phyloP scores from a whole-genome alignment of 2,113 vertebrate species.

The Macroglossus sobrinus region DNA sequence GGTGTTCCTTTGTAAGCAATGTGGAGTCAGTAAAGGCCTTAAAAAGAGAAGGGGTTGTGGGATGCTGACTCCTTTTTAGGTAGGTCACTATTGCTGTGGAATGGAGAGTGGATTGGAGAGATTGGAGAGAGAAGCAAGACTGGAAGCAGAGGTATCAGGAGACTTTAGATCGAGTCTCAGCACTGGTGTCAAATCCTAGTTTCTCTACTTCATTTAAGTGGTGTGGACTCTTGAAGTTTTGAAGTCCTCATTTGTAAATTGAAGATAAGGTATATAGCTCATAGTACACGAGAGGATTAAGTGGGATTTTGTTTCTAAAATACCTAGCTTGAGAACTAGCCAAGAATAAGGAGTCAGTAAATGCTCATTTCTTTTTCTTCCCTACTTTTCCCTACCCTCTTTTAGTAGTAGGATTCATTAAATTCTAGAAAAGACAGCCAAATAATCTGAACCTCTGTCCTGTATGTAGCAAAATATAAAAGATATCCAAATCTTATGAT shows the following conservation, averaged over 20 bases:
- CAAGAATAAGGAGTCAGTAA: constrained; percentile 6
- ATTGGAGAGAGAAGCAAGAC: not conserved
- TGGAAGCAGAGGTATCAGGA: not conserved
- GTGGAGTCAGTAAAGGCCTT: not conserved
- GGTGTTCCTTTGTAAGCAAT: not conserved
- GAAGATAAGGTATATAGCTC: not conserved
- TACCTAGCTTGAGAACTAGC: not conserved
- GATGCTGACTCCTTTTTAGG: not conserved
- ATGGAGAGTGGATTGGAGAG: not conserved
- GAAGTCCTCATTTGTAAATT: constrained; percentile 27
- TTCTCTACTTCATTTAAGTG: not conserved
- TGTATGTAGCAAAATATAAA: constrained; percentile 3
- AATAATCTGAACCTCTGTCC: not conserved
- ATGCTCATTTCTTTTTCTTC: not conserved
- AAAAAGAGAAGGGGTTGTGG: not conserved
- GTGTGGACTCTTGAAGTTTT: not conserved
- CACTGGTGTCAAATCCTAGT: not conserved
- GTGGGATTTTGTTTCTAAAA: constrained; percentile 44
- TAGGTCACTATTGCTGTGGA: not conserved
- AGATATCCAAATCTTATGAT: not conserved
- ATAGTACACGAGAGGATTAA: not conserved
- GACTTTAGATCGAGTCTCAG: not conserved
- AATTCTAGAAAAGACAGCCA: not conserved
- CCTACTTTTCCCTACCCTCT: not conserved
- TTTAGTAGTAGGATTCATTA: not conserved